A percentile compares a stretch with the other conserved stretches of the same genome.
phyloP scores from a whole-genome alignment of 2,113 vertebrate genomes.

The Cyphomyrus plagiostoma region DNA sequence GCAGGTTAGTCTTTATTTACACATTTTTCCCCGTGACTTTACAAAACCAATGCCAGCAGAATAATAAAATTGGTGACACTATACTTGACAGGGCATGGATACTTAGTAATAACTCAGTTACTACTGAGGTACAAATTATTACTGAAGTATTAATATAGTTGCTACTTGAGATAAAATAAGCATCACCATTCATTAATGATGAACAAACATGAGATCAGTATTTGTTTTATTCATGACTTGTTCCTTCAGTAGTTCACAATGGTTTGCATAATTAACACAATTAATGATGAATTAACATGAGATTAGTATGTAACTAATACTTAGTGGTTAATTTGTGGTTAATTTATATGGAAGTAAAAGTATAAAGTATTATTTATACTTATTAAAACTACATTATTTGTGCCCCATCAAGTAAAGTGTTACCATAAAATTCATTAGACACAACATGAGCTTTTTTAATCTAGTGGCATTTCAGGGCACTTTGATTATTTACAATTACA shows the following conservation, averaged over 20 bases:
- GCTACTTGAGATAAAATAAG: background rate
- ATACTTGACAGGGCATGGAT: background rate
- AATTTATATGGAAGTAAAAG: background rate
- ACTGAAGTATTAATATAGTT: background rate
- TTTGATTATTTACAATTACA: background rate
- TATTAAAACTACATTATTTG: background rate
- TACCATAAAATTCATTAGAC: background rate
- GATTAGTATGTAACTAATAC: background rate
- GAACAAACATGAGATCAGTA: background rate
- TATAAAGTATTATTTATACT: too few species aligned
- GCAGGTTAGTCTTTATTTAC: background rate
- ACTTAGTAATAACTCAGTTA: background rate
- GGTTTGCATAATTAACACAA: background rate
- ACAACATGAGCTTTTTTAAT: background rate
- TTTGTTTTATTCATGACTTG: background rate
- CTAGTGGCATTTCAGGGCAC: background rate
- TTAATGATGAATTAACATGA: background rate
- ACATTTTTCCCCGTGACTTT: background rate
- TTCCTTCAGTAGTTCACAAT: background rate
- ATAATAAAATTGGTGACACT: background rate
- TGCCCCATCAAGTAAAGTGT: background rate
- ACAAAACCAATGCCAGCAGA: background rate
- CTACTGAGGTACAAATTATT: background rate
- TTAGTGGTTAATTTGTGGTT: background rate
- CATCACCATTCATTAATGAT: background rate